A percentile compares a stretch with the other conserved stretches of the same genome.
Evolutionary conservation across 2,797 vertebrate genomes (phyloP).

Genomic region (Phyllotis vaccarum): DNA sequence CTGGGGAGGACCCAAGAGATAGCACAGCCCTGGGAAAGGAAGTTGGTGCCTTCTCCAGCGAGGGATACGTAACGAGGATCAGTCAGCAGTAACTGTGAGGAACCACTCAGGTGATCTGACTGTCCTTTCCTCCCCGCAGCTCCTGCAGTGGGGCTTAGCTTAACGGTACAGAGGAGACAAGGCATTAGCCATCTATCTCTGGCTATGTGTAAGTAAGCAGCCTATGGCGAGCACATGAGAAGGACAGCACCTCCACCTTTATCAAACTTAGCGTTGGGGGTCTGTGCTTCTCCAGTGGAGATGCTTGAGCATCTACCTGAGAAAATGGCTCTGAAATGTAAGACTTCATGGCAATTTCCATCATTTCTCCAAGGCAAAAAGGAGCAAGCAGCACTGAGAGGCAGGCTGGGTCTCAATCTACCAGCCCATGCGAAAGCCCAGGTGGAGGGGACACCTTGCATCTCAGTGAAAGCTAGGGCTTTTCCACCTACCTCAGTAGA

Average conservation of each 20-base stretch:
- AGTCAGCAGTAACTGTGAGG: not conserved
- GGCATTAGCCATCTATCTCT: not conserved
- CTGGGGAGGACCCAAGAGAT: not conserved
- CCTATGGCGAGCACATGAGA: fast-evolving
- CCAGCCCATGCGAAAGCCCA: not conserved
- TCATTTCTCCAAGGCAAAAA: not conserved
- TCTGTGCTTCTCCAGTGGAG: not conserved
- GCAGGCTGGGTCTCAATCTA: too few relatives aligned
- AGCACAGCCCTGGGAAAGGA: fast-evolving
- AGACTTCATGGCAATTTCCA: not conserved
- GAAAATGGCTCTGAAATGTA: not conserved
- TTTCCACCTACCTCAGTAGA: fast-evolving
- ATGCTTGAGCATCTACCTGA: not conserved
- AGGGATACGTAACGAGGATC: not conserved
- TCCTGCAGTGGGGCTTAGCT: not conserved
- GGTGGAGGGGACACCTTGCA: not conserved
- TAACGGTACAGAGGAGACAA: not conserved
- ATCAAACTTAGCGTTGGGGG: not conserved
- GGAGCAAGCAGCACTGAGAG: not conserved
- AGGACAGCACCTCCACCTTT: not conserved
- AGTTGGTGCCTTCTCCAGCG: too few relatives aligned
- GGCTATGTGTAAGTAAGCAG: not conserved
- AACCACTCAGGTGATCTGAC: not conserved
- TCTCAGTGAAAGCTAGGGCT: not conserved
- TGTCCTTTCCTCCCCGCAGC: not conserved